Base-by-base conservation (phyloP, 2,797 vertebrate genomes). In the Xenentodon cancila region DNA sequence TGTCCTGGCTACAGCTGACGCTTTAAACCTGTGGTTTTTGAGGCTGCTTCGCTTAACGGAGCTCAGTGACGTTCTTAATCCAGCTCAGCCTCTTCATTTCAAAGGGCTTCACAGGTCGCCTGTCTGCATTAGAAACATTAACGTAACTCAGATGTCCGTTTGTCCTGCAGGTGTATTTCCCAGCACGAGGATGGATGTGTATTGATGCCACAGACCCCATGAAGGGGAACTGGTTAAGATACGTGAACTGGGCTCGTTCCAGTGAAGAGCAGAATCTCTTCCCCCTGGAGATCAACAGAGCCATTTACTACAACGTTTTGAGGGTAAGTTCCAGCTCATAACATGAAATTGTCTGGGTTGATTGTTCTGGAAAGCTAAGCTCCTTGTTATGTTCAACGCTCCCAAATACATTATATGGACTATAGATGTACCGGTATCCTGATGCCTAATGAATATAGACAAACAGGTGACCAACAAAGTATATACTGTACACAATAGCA, bases 181-280 rank as follows among this genome's bases (percentile, higher is more conserved):
- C 96, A 7, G 93, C 95, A n/a, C 68, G 95, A 76, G 97, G 97
- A 3, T 98, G 97, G 96, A 96, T 98, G 96, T 98, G 97, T 84
- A 92, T 97, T 2, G 96, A 97, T 19, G 96, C 97, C 77, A 97
- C 96, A 0, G 96, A 99, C 67, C 96, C 96, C 2, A 74, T 90
- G 82, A 96, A 96, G 71, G 96, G 96, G 20, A 98, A 98, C 81
- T 98, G 96, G 96, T 86, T 97, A 42, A 94, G 96, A 0, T 97
- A 97, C 51, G 94, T 98, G 64, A 97, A 98, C 82, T 98, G 97
- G 96, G 96, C 96, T 0, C 91, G 89, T 27, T 97, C 95, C 0
- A 92, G 93, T 27, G 90, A 95, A 75, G 96, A 97, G 72, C 97
- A 97, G 80, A 99, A 99, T 47, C 93, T 97, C 3, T 97, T 97